Evolutionary conservation across 2,113 vertebrate species (phyloP).

Genomic region (Cercocebus atys): DNA sequence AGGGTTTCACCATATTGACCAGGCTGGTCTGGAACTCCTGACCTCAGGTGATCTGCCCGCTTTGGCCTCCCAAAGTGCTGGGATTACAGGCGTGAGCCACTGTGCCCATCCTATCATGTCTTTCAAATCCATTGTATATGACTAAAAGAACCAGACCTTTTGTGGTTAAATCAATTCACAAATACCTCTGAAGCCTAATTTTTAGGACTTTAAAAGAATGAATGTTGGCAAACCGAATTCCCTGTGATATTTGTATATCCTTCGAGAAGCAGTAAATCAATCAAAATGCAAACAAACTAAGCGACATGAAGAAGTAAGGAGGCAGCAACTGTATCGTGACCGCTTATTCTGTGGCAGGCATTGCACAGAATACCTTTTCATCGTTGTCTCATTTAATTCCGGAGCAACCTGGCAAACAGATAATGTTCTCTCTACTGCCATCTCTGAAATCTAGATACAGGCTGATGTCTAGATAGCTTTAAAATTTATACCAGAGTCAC

Average conservation of each 20-base stretch:
- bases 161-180: neutral
- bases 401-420: neutral
- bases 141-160: neutral
- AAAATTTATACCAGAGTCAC: neutral
- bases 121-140: neutral
- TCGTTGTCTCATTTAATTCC: neutral
- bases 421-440: neutral
- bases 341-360: neutral
- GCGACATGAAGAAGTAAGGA: neutral
- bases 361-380: neutral
- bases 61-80: too few relatives aligned
- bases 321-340: neutral
- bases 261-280: neutral
- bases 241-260: neutral
- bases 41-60: too few relatives aligned
- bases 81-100: too few relatives aligned
- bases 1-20: too few relatives aligned
- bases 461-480: neutral
- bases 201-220: neutral
- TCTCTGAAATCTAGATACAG: neutral
- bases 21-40: too few relatives aligned
- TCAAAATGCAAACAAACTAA: neutral
- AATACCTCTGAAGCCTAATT: neutral
- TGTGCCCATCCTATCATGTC: neutral
- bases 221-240: neutral